Conservation (phyloP, 2,888 invertebrate genomes). For the Pseudolycoriella hygida region DNA sequence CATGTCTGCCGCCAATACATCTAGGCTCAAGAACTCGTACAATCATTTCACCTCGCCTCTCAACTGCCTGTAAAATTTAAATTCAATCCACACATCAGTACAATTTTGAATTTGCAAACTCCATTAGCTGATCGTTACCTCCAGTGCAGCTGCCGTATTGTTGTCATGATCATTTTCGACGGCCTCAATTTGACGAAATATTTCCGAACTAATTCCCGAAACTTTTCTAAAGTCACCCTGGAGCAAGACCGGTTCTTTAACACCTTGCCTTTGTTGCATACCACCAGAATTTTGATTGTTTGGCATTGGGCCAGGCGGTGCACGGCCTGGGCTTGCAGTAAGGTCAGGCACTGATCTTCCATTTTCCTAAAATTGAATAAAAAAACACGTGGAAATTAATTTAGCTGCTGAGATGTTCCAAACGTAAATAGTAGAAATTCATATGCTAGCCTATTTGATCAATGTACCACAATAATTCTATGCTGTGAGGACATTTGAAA, state of each 20-base stretch:
- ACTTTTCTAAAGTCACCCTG: slow-evolving; percentile 93
- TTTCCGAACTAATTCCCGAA: slow-evolving; percentile 89
- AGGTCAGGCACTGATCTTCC: slow-evolving; percentile 82
- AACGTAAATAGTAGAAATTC: too few relatives aligned
- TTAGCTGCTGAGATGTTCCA: too few relatives aligned
- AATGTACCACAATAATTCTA: too few relatives aligned
- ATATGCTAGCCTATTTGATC: too few relatives aligned
- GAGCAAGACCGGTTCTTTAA: slow-evolving; percentile 55
- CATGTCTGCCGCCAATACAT: slow-evolving; percentile 74
- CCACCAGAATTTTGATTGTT: slow-evolving; percentile 35
- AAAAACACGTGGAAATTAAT: too few relatives aligned
- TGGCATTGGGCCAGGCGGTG: slow-evolving; percentile 48
- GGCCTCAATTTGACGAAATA: slow-evolving; percentile 92
- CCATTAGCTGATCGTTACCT: too few relatives aligned
- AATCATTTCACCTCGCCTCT: slow-evolving; percentile 87
- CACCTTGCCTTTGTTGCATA: slow-evolving; percentile 28
- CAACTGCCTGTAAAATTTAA: slow-evolving; percentile 45
- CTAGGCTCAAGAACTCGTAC: slow-evolving; percentile 78
- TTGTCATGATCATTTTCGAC: slow-evolving; percentile 92
- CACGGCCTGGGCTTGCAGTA: slow-evolving; percentile 75
- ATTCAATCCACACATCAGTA: not conserved
- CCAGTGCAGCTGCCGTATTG: slow-evolving; percentile 79
- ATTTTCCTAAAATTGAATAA: slow-evolving; percentile 63
- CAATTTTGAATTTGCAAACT: too few relatives aligned
- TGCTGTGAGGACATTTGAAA: too few relatives aligned